phyloP scores from a whole-genome alignment of 2,888 invertebrate genomes.

The Ennomos fuscantarius region DNA sequence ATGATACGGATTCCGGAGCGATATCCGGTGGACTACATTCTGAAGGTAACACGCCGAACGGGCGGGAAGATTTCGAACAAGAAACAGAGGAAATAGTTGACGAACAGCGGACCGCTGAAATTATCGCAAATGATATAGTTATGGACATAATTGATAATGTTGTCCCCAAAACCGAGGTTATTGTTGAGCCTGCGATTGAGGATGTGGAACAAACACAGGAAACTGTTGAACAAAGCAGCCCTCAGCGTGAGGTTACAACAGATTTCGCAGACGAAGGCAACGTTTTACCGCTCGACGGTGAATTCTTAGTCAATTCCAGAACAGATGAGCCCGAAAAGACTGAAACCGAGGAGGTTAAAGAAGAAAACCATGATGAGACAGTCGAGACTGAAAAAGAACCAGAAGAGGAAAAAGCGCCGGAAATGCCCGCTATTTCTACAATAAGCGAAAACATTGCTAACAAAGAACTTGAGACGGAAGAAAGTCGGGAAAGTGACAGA shows the following conservation, averaged over 20 bases:
- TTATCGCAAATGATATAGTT: conserved; percentile 68
- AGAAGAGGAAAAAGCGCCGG: conserved; percentile 75
- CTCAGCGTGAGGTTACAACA: conserved; percentile 61
- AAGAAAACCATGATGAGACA: conserved; percentile 66
- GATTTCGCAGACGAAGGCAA: conserved; percentile 75
- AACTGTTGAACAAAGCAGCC: conserved; percentile 46
- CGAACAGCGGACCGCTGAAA: conserved; percentile 65
- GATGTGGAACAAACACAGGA: conserved; percentile 35
- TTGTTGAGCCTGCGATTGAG: conserved; percentile 29
- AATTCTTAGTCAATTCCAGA: conserved; percentile 70
- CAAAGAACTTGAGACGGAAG: conserved; percentile 67
- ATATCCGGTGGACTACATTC: conserved; percentile 77
- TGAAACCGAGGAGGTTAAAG: conserved; percentile 49
- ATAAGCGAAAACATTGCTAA: conserved; percentile 89
- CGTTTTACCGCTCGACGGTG: conserved; percentile 76
- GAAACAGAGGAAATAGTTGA: conserved; percentile 73
- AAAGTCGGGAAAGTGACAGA: conserved; percentile 73
- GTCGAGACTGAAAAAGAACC: conserved; percentile 52
- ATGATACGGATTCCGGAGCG: conserved; percentile 79
- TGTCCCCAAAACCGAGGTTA: conserved; percentile 56
- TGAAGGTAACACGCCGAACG: conserved; percentile 79
- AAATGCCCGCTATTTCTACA: conserved; percentile 89
- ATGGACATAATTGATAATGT: conserved; percentile 66
- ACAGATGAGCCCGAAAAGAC: conserved; percentile 55
- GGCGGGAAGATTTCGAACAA: conserved; percentile 75